These are phyloP conservation scores for Percopsis transmontana DNA, from an alignment of 2,113 vertebrate genomes.

Conservation along the genomic window DNA sequence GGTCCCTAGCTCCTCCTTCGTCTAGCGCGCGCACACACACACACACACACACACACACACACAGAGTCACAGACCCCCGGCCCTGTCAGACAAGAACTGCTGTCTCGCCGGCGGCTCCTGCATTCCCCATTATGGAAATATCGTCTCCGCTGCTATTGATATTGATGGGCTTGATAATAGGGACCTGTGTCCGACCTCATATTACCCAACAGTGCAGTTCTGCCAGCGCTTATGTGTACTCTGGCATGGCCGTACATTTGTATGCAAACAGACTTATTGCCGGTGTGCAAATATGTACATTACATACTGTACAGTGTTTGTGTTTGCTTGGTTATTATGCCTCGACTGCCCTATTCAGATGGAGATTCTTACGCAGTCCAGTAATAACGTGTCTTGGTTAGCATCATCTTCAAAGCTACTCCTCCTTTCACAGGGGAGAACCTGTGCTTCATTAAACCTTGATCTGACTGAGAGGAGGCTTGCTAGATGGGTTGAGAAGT, in stretches of 20 bases:
- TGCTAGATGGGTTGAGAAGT: neutral
- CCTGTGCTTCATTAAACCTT: neutral
- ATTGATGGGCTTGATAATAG: conserved; percentile 19
- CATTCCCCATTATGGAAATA: conserved; percentile 25
- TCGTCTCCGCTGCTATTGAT: conserved; percentile 7
- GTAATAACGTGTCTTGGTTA: neutral
- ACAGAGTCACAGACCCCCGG: too few relatives aligned
- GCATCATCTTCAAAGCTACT: neutral
- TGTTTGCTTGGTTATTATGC: neutral
- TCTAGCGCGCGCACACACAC: conserved; percentile 11
- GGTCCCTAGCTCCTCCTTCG: conserved; percentile 23
- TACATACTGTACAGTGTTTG: neutral
- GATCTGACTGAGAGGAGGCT: conserved; percentile 1
- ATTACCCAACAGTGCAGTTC: conserved; percentile 16
- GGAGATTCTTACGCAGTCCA: neutral
- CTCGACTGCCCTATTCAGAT: neutral
- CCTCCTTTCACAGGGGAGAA: neutral
- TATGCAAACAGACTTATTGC: neutral
- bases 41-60: neutral
- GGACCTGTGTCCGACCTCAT: neutral
- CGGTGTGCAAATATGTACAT: too few relatives aligned
- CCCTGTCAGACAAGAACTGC: conserved; percentile 22
- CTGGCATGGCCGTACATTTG: neutral
- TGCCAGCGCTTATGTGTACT: neutral
- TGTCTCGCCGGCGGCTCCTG: conserved; percentile 8